phyloP scores from a whole-genome alignment of 2,888 invertebrate genomes.

The Odontocerum albicorne region DNA sequence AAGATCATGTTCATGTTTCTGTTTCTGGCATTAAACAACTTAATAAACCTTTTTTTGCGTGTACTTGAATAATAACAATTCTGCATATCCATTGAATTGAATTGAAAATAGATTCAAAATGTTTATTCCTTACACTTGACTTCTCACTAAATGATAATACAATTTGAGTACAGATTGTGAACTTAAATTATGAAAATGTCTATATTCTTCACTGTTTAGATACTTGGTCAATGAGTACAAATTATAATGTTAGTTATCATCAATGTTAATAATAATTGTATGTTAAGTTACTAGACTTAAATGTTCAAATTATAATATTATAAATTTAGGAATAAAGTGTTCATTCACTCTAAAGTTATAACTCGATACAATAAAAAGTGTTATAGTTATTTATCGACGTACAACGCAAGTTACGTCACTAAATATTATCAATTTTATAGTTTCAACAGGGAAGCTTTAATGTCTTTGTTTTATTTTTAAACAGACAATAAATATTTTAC shows the following conservation, averaged over 20 bases:
- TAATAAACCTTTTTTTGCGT: too few relatives aligned
- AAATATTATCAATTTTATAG: not conserved
- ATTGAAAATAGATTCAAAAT: too few relatives aligned
- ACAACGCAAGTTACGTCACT: constrained; percentile 3
- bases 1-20: too few relatives aligned
- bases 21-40: too few relatives aligned
- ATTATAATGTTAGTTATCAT: constrained; percentile 23
- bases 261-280: constrained; percentile 23
- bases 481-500: constrained; percentile 2
- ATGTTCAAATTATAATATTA: constrained; percentile 27
- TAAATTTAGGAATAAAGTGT: constrained; percentile 22
- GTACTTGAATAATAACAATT: too few relatives aligned
- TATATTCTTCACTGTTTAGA: too few relatives aligned
- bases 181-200: too few relatives aligned
- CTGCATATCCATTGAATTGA: too few relatives aligned
- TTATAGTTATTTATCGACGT: constrained; percentile 2
- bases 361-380: constrained; percentile 16
- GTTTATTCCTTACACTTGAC: too few relatives aligned
- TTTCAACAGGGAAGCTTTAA: not conserved
- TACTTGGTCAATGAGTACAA: constrained; percentile 5
- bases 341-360: constrained; percentile 19
- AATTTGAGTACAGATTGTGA: too few relatives aligned
- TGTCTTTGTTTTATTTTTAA: not conserved
- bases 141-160: too few relatives aligned
- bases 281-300: constrained; percentile 26